These are phyloP conservation scores for Periphyllus acericola DNA, from an alignment of 2,888 invertebrate genomes.

Conservation along the genomic window DNA sequence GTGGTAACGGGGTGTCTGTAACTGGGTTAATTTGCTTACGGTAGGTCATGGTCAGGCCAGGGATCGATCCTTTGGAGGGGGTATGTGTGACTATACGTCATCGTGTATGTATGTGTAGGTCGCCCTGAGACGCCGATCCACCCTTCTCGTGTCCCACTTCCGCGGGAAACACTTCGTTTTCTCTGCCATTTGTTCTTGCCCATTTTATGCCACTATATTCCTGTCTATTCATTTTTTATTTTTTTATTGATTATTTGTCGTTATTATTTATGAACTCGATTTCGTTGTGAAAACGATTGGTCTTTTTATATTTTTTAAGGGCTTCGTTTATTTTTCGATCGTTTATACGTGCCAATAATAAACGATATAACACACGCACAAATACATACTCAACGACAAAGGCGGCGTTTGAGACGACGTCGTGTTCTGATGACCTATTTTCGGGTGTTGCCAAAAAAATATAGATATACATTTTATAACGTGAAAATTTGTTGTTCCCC, in stretches of 20 bases:
- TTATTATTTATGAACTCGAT: slow-evolving; percentile 14
- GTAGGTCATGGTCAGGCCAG: slow-evolving; percentile 60
- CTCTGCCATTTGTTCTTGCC: not conserved
- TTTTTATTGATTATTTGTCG: not conserved
- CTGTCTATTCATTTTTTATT: not conserved
- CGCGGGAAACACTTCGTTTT: not conserved
- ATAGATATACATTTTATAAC: not conserved
- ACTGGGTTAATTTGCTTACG: slow-evolving; percentile 56
- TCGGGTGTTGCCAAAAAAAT: slow-evolving; percentile 23
- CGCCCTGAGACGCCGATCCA: not conserved
- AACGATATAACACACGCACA: not conserved
- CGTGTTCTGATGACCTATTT: slow-evolving; percentile 38
- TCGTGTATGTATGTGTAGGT: slow-evolving; percentile 15
- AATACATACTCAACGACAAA: not conserved
- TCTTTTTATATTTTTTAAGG: not conserved
- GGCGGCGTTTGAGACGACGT: not conserved
- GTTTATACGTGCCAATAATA: slow-evolving; percentile 15
- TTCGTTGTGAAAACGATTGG: not conserved
- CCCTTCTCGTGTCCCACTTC: slow-evolving; percentile 24
- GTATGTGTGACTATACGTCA: slow-evolving; percentile 24
- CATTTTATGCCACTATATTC: not conserved
- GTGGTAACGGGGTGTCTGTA: not conserved
- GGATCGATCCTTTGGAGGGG: slow-evolving; percentile 38
- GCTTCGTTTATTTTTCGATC: slow-evolving; percentile 27
- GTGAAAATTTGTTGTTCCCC: not conserved